Evolutionary conservation across 2,113 vertebrate genomes (phyloP).

Genomic region (Tragelaphus buxtoni): DNA sequence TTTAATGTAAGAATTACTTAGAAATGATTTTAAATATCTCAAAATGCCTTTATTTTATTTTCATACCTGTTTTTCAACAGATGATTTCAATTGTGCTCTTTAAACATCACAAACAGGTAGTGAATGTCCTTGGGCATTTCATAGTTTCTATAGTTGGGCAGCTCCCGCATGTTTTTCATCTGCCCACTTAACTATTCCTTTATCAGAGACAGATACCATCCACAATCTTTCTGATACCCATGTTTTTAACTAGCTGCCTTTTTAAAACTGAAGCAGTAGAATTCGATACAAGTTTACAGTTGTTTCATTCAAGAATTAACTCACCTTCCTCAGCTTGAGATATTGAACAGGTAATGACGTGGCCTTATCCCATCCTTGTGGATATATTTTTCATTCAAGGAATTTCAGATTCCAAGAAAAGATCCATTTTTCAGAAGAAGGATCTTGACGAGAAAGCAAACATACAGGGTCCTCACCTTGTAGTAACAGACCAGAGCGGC

Average conservation of each 20-base stretch:
- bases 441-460: not conserved
- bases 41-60: not conserved
- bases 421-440: not conserved
- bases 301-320: conserved; percentile 83
- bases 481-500: not conserved
- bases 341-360: conserved; percentile 78
- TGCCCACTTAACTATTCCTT: conserved; percentile 32
- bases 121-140: not conserved
- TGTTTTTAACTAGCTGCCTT: conserved; percentile 82
- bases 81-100: not conserved
- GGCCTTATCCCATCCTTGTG: not conserved
- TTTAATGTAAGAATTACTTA: not conserved
- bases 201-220: conserved; percentile 77
- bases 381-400: not conserved
- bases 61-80: conserved; percentile 9
- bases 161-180: not conserved
- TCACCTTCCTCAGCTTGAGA: conserved; percentile 82
- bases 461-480: not conserved
- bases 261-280: conserved; percentile 84
- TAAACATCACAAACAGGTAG: not conserved
- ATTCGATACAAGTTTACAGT: conserved; percentile 85
- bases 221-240: conserved; percentile 81
- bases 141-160: not conserved
- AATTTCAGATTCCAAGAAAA: not conserved
- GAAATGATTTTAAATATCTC: not conserved